A percentile compares a stretch with the other conserved stretches of the same genome.
phyloP scores from a whole-genome alignment of 23 tunicate genomes.

The Styela clava region DNA sequence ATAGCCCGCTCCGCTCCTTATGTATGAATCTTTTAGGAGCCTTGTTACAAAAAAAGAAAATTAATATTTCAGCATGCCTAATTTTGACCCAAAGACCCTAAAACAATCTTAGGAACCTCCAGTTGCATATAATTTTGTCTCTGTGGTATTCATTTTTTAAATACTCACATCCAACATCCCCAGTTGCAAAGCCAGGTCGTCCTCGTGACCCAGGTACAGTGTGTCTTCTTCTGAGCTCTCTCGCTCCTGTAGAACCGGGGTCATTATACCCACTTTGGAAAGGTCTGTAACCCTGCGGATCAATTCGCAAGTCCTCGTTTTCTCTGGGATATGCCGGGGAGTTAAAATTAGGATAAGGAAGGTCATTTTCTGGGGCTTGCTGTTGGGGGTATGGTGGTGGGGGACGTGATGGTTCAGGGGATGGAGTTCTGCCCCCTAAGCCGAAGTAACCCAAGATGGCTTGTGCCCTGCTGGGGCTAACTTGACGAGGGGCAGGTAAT shows the following conservation, averaged over 20 bases:
- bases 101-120: too few species aligned
- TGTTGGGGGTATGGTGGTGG: background rate
- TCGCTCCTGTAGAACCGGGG: background rate
- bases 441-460: background rate
- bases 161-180: background rate
- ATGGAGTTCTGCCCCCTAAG: background rate
- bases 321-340: background rate
- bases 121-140: too few species aligned
- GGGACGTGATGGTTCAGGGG: background rate
- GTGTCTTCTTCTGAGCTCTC: background rate
- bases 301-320: background rate
- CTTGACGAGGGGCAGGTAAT: conserved; percentile 7
- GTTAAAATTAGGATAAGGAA: background rate
- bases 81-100: too few species aligned
- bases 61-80: too few species aligned
- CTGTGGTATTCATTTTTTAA: too few species aligned
- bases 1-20: too few species aligned
- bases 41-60: too few species aligned
- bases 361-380: background rate
- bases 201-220: background rate
- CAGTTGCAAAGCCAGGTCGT: background rate
- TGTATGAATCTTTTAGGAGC: too few species aligned
- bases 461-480: background rate
- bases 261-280: background rate
- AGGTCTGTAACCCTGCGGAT: background rate